These are phyloP conservation scores for Vulpes ferrilata DNA, from an alignment of 2,113 vertebrate species.

Conservation along the genomic window DNA sequence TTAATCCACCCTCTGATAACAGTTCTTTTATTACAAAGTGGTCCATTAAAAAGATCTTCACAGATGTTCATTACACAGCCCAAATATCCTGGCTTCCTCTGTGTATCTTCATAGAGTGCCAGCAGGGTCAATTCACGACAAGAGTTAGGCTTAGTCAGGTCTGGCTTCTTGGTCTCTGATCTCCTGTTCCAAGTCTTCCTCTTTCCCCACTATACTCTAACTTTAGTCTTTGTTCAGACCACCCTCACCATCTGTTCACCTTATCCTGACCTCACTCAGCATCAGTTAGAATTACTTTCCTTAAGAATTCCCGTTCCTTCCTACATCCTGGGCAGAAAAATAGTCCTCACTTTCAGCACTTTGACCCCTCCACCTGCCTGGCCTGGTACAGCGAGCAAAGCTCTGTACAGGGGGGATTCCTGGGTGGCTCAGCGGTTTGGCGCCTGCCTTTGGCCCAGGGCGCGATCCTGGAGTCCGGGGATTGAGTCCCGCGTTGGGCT, in stretches of 20 bases:
- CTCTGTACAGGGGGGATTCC: background rate
- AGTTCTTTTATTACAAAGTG: background rate
- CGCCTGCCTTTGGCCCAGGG: too few relatives aligned
- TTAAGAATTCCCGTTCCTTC: background rate
- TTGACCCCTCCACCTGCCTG: too few relatives aligned
- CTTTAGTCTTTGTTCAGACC: background rate
- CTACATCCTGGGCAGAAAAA: background rate
- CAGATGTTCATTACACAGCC: background rate
- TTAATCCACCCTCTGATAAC: background rate
- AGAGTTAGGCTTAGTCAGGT: background rate
- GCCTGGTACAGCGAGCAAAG: background rate
- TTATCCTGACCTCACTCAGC: background rate
- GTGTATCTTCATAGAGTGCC: background rate
- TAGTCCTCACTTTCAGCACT: background rate
- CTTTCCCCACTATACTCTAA: background rate
- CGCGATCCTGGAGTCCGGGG: too few relatives aligned
- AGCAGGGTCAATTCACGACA: background rate
- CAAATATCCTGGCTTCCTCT: background rate
- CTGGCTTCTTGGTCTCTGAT: background rate
- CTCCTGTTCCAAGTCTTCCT: background rate
- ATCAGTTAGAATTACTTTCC: background rate
- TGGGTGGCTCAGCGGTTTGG: too few relatives aligned
- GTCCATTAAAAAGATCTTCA: background rate
- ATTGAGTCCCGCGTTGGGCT: too few relatives aligned
- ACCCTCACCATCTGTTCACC: background rate